Base-by-base conservation (phyloP, 2,888 invertebrate genomes). In the Calephelis perditalis region DNA sequence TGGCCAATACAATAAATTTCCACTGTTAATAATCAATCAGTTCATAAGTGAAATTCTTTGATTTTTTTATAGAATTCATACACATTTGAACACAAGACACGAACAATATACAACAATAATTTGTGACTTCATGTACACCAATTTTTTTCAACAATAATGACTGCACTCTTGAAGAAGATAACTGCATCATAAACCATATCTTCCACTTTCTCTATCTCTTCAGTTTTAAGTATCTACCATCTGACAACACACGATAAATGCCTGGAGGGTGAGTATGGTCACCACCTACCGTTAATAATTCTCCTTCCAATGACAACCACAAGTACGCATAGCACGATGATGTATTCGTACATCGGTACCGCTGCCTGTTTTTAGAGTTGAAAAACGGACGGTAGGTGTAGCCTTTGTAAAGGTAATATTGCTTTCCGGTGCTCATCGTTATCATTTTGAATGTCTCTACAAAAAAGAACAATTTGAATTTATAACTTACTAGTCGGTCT, bases 291-390 rank as follows among this genome's bases (percentile, higher is more conserved):
- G 40, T 56, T 35, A 52, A 36, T 35, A 52, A 6, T 36, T 52
- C 35, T 0, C 52, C 52, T 10, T 8, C 15, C 4, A 52, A 10
- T 6, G 52, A 35, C 5, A 52, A 15, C 52, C 52, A 52, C 35
- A 52, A 26, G 26, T 35, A 52, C 11, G 52, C 52, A 52, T 52
- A 52, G 26, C 52, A 52, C 1, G 52, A 26, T 5, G 56, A 58
- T 2, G 73, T n/a, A n/a, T 26, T 40, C 3, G 59, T 76, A 61
- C 77, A 77, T 35, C 60, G 63, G 73, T 75, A 77, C 0, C 65
- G 68, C 5, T 58, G 8, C 54, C 65, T 46, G 12, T 44, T 55
- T 0, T 47, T 57, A 3, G 56, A 47, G 3, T 36, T 46, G 56
- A 71, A 70, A 40, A 68, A 67, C 11, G 49, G 70, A 59, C 70